Conservation (phyloP, 2,888 invertebrate genomes). For the Catonia carolina region DNA sequence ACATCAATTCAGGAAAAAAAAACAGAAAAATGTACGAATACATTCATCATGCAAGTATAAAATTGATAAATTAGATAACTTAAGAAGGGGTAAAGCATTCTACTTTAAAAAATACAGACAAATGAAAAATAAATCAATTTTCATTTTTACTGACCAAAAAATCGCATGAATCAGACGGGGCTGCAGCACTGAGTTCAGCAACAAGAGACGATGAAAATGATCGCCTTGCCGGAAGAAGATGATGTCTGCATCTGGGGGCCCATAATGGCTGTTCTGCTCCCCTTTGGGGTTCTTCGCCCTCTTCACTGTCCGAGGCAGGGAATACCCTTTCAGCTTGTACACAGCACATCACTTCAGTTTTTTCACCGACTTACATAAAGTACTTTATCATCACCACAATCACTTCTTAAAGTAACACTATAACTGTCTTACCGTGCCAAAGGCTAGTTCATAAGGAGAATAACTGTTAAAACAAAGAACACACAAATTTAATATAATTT, state of each 20-base stretch:
- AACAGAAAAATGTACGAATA: too few species aligned
- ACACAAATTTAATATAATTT: too few species aligned
- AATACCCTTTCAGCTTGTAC: constrained; percentile 36
- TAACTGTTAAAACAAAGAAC: neutral
- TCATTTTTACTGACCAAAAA: constrained; percentile 30
- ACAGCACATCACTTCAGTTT: constrained; percentile 32
- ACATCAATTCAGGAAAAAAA: too few species aligned
- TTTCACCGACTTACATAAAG: neutral
- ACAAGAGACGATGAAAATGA: constrained; percentile 34
- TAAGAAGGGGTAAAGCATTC: too few species aligned
- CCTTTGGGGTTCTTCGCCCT: constrained; percentile 29
- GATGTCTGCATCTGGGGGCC: constrained; percentile 23
- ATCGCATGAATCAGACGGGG: constrained; percentile 32
- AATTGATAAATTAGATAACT: too few species aligned
- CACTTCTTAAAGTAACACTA: neutral
- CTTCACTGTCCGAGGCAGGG: constrained; percentile 35
- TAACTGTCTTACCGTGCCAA: neutral
- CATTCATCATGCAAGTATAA: too few species aligned
- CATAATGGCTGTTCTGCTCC: constrained; percentile 28
- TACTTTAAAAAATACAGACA: too few species aligned
- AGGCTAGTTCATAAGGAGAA: neutral
- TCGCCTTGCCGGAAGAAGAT: constrained; percentile 28
- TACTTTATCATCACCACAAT: neutral
- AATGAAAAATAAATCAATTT: too few species aligned
- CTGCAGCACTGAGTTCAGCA: constrained; percentile 32